Percentiles rank a stretch among this genome's conserved stretches.
phyloP scores from a whole-genome alignment of 2,888 invertebrate species.

The Drosophila glabriapex region DNA sequence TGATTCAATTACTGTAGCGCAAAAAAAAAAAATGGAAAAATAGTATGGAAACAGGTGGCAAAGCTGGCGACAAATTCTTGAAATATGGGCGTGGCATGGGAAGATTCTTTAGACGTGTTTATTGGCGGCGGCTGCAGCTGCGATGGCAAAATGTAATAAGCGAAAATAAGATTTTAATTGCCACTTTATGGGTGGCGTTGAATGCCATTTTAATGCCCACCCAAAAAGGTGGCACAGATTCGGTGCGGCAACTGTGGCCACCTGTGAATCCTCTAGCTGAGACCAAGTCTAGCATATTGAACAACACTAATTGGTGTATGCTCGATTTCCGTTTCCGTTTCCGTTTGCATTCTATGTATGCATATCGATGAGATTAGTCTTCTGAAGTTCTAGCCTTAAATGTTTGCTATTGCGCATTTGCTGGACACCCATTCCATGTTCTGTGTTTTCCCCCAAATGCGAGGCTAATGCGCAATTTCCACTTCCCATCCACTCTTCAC shows the following conservation, averaged over 20 bases:
- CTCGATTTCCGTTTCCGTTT: conserved; percentile 1
- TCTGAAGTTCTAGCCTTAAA: conserved; percentile 11
- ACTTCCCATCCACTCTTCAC: conserved; percentile 38
- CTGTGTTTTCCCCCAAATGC: conserved; percentile 25
- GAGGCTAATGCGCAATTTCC: conserved; percentile 63
- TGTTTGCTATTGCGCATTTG: conserved; percentile 53
- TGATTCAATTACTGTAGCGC: conserved; percentile 74
- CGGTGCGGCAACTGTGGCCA: conserved; percentile 26
- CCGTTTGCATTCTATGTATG: conserved; percentile 14
- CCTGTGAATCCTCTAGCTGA: not conserved
- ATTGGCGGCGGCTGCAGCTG: conserved; percentile 66
- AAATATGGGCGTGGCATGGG: conserved; percentile 38
- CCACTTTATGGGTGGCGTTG: conserved; percentile 64
- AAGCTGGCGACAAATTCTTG: conserved; percentile 67
- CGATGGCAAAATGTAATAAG: conserved; percentile 69
- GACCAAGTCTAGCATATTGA: conserved; percentile 16
- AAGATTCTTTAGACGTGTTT: conserved; percentile 75
- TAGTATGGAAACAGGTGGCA: conserved; percentile 70
- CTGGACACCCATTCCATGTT: conserved; percentile 43
- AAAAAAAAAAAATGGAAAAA: conserved; percentile 22
- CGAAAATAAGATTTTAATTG: conserved; percentile 82
- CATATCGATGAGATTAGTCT: conserved; percentile 18
- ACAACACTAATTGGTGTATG: conserved; percentile 51
- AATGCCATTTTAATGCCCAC: conserved; percentile 71
- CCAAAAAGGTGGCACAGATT: conserved; percentile 22